Evolutionary conservation across 2,888 invertebrate genomes (phyloP).

Genomic region (Nyleta sp.): DNA sequence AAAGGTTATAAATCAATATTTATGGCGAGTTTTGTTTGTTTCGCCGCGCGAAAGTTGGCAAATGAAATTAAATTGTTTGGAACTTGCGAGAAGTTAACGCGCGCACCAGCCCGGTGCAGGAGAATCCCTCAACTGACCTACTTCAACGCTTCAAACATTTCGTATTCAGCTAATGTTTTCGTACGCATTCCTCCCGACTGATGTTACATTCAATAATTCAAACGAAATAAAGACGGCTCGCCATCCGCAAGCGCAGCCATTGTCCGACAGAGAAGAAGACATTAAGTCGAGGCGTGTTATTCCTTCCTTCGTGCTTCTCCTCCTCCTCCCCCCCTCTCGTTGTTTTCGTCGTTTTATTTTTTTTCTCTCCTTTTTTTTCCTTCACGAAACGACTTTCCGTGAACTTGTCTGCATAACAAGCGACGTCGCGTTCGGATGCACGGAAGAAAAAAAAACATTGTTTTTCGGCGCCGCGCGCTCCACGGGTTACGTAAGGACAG

Average conservation of each 20-base stretch:
- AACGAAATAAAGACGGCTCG: constrained; percentile 46
- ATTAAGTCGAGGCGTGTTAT: constrained; percentile 29
- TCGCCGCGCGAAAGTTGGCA: constrained; percentile 34
- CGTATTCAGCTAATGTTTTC: constrained; percentile 59
- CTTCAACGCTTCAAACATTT: constrained; percentile 55
- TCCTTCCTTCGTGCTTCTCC: constrained; percentile 16
- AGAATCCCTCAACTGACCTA: constrained; percentile 61
- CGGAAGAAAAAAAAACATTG: constrained; percentile 38
- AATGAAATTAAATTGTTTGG: constrained; percentile 57
- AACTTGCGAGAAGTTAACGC: constrained; percentile 47
- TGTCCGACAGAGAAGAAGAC: constrained; percentile 29
- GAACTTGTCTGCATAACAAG: constrained; percentile 61
- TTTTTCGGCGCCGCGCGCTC: constrained; percentile 34
- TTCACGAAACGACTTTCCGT: constrained; percentile 48
- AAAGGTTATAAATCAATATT: constrained; percentile 48
- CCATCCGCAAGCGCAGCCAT: constrained; percentile 38
- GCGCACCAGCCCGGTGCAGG: constrained; percentile 18
- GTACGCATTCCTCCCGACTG: constrained; percentile 56
- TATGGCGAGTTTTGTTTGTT: constrained; percentile 37
- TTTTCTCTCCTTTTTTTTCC: constrained; percentile 13
- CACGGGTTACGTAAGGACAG: constrained; percentile 44
- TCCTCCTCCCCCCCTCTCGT: not conserved
- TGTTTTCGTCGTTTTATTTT: constrained; percentile 3
- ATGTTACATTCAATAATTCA: constrained; percentile 58
- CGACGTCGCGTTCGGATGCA: constrained; percentile 31